Base-by-base conservation (phyloP, 2,888 invertebrate genomes). In the Plagiodera versicolora region DNA sequence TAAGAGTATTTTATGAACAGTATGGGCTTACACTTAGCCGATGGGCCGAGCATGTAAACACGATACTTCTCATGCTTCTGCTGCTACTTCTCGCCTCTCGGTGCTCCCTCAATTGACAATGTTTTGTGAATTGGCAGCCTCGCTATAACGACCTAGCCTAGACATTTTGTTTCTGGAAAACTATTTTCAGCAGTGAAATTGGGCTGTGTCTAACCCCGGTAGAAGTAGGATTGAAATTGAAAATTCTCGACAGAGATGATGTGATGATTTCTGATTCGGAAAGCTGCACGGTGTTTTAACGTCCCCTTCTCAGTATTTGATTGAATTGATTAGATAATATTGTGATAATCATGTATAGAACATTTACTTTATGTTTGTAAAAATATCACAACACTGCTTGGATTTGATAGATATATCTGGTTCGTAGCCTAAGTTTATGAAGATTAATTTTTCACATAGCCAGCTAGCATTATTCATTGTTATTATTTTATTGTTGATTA, bases 401-500 rank as follows among this genome's bases (percentile, higher is more conserved):
- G 44, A 59, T 56, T 16, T 60, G 55, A 58, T 62, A 60, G 50
- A 55, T 60, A 18, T 64, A 58, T 56, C 47, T 39, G 51, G 53
- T 58, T 66, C 61, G 64, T 45, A 59, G 51, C 53, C 11, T 65
- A 64, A 58, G 57, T 58, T 64, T 51, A 58, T 44, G 30, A 50
- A 53, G 30, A 54, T 58, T 46, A 59, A n/a, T 39, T 59, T 68
- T 68, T 68, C 71, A 72, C 66, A 63, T 72, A 71, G 68, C 65
- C 64, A 53, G 47, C 24, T 52, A 49, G 76, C 76, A 77, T 74
- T 76, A 76, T 77, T 80, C 39, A 53, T 44, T 53, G 79, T 80
- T 80, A 78, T 78, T 76, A 79, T 75, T 79, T 78, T 79, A 77
- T 80, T 80, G 79, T 79, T 80, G 79, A 79, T 79, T 79, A 79